phyloP scores from a whole-genome alignment of 2,888 invertebrate species.

The Tinea pellionella region DNA sequence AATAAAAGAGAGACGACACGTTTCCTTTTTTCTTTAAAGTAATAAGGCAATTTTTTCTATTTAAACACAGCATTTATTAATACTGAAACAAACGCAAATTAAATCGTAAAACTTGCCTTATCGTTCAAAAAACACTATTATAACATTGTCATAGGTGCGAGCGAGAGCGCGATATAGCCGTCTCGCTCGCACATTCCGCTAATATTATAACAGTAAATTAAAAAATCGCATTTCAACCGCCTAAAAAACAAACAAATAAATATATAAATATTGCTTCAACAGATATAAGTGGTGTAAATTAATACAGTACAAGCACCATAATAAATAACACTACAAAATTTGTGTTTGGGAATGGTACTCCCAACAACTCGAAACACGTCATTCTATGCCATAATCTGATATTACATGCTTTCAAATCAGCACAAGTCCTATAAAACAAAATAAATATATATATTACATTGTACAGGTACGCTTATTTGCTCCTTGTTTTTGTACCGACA shows the following conservation, averaged over 20 bases:
- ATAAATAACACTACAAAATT: neutral
- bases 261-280: slow-evolving; percentile 2
- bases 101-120: too few relatives aligned
- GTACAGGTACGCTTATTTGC: slow-evolving; percentile 44
- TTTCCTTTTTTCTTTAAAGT: slow-evolving; percentile 30
- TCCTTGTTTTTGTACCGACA: slow-evolving; percentile 70
- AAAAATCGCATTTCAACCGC: too few relatives aligned
- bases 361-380: neutral
- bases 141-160: too few relatives aligned
- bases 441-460: neutral
- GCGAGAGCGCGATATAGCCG: too few relatives aligned
- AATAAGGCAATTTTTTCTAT: too few relatives aligned
- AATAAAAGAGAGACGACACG: slow-evolving; percentile 39
- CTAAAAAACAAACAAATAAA: slow-evolving; percentile 4
- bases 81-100: too few relatives aligned
- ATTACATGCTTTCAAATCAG: neutral
- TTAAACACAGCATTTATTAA: too few relatives aligned
- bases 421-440: neutral
- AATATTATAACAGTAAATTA: neutral
- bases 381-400: neutral
- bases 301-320: neutral
- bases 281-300: neutral
- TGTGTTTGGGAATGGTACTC: neutral
- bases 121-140: too few relatives aligned
- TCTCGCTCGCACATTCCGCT: neutral